A percentile compares a stretch with the other conserved stretches of the same genome.
Evolutionary conservation across 2,797 vertebrate species (phyloP).

Genomic region (Acanthiza pusilla): DNA sequence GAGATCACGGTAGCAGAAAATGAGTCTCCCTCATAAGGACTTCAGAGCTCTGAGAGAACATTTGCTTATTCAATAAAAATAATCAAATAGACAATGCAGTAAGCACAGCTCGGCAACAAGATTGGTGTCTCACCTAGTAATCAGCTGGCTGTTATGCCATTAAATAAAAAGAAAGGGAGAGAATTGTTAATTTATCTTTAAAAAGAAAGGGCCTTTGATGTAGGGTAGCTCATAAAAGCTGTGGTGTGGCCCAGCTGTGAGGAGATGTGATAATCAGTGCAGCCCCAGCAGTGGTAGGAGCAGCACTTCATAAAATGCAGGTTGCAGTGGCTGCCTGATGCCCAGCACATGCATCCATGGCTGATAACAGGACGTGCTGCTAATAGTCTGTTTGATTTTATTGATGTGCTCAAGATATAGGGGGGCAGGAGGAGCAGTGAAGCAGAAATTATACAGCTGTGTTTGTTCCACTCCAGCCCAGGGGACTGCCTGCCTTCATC

Average conservation of each 20-base stretch:
- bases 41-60: constrained; percentile 19
- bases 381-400: constrained; percentile 51
- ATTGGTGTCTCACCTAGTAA: constrained; percentile 38
- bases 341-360: background rate
- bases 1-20: constrained; percentile 55
- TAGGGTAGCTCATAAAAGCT: constrained; percentile 13
- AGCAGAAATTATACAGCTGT: background rate
- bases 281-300: background rate
- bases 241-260: background rate
- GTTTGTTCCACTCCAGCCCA: background rate
- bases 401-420: background rate
- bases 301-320: constrained; percentile 14
- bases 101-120: background rate
- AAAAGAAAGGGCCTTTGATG: constrained; percentile 41
- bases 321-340: constrained; percentile 8
- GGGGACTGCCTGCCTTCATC: background rate
- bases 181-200: constrained; percentile 10
- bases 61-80: constrained; percentile 42
- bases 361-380: background rate
- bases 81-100: constrained; percentile 36
- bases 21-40: constrained; percentile 32
- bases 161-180: background rate
- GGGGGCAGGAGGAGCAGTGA: background rate
- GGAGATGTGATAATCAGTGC: constrained; percentile 18
- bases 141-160: constrained; percentile 10